These are phyloP conservation scores for Cheilinus undulatus DNA, from an alignment of 2,113 vertebrate species.

Conservation along the genomic window DNA sequence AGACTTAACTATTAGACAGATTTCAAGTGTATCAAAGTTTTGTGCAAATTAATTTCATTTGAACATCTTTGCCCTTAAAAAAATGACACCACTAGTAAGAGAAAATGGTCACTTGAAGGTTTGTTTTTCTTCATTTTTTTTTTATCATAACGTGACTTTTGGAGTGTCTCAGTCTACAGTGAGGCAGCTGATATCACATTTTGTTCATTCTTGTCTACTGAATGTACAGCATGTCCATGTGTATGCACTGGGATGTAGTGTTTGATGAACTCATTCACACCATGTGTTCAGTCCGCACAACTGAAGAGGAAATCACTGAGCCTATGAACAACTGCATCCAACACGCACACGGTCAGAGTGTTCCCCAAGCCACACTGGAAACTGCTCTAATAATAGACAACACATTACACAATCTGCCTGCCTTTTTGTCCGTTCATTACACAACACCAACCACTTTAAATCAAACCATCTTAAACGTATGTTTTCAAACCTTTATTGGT, in stretches of 20 bases:
- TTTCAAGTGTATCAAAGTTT: too few relatives aligned
- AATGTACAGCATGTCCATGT: not conserved
- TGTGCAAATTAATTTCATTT: too few relatives aligned
- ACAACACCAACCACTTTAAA: not conserved
- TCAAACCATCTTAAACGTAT: not conserved
- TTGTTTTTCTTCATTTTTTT: too few relatives aligned
- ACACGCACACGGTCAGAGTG: conserved; percentile 1
- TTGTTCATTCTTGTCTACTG: too few relatives aligned
- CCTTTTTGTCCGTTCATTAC: conserved; percentile 28
- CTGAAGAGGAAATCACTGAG: conserved; percentile 30
- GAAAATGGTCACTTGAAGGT: too few relatives aligned
- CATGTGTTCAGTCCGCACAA: conserved; percentile 10
- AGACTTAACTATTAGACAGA: not conserved
- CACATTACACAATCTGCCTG: conserved; percentile 16
- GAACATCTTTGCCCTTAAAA: too few relatives aligned
- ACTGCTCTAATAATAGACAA: conserved; percentile 36
- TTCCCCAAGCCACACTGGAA: conserved; percentile 17
- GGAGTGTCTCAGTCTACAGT: too few relatives aligned
- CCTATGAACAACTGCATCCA: conserved; percentile 19
- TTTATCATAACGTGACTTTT: too few relatives aligned
- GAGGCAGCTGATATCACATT: too few relatives aligned
- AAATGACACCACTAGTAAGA: too few relatives aligned
- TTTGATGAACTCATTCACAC: conserved; percentile 41
- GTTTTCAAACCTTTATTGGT: too few relatives aligned
- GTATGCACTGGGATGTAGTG: not conserved